phyloP scores from a whole-genome alignment of 2,797 vertebrate genomes.

The Enteromius thamalakanensis region DNA sequence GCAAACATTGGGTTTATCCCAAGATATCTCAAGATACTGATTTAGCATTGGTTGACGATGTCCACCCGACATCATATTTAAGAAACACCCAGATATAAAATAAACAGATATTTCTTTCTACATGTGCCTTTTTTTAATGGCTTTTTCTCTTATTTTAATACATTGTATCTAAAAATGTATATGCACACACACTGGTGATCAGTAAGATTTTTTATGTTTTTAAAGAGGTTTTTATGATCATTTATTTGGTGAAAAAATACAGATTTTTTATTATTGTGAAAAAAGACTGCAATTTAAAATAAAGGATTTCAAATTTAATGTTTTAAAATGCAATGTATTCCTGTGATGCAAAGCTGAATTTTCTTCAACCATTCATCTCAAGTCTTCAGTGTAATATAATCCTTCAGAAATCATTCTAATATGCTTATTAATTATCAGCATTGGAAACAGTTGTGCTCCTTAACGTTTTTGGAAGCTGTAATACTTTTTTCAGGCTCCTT shows the following conservation, averaged over 20 bases:
- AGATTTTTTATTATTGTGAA: neutral
- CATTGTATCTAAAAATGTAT: too few species aligned
- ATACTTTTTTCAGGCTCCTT: neutral
- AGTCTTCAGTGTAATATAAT: neutral
- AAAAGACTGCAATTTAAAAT: neutral
- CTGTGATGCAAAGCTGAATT: too few species aligned
- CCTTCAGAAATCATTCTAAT: neutral
- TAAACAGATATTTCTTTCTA: conserved; percentile 67
- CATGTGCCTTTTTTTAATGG: conserved; percentile 33
- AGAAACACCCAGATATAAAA: conserved; percentile 63
- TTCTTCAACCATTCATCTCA: neutral
- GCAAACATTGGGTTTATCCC: conserved; percentile 35
- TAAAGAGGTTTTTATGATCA: neutral
- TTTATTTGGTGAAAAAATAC: neutral
- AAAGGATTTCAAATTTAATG: neutral
- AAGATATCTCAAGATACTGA: conserved; percentile 27
- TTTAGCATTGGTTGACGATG: conserved; percentile 12
- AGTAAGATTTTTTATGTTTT: neutral
- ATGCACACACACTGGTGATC: neutral
- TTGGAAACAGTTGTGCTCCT: neutral
- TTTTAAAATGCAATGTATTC: neutral
- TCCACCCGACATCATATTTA: conserved; percentile 14
- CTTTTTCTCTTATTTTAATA: neutral
- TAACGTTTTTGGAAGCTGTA: neutral
- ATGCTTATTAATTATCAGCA: neutral